These are phyloP conservation scores for Cydia fagiglandana DNA, from an alignment of 1,140 invertebrate species.

Conservation along the genomic window DNA sequence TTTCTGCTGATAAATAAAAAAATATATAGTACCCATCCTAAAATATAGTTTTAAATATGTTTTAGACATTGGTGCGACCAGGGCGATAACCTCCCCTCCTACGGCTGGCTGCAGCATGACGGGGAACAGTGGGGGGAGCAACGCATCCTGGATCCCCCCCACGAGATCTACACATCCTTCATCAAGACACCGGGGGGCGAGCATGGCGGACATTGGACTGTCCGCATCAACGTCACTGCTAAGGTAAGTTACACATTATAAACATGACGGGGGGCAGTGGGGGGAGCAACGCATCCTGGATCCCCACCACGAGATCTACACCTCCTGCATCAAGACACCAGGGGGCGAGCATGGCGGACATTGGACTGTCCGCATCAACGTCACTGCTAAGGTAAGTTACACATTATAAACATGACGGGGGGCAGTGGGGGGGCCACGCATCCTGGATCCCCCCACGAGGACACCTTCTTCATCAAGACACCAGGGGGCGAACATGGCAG, in stretches of 20 bases:
- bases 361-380: conserved; percentile 93
- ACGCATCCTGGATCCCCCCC: conserved; percentile 89
- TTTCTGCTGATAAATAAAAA: too few relatives aligned
- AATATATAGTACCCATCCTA: too few relatives aligned
- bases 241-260: conserved; percentile 64
- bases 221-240: conserved; percentile 86
- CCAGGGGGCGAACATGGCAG: conserved; percentile 89
- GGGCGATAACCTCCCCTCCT: conserved; percentile 88
- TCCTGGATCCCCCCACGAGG: conserved; percentile 87
- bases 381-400: conserved; percentile 80
- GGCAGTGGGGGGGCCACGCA: conserved; percentile 95
- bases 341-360: conserved; percentile 92
- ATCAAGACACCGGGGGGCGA: conserved; percentile 89
- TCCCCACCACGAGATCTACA: conserved; percentile 86
- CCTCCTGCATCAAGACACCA: conserved; percentile 92
- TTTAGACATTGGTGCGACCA: conserved; percentile 96
- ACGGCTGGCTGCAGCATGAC: conserved; percentile 96
- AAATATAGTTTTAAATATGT: conserved; percentile 7
- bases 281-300: conserved; percentile 95
- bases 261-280: conserved; percentile 94
- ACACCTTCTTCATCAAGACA: conserved; percentile 94
- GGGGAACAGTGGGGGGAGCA: conserved; percentile 95
- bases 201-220: conserved; percentile 96
- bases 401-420: conserved; percentile 87
- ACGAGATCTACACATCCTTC: conserved; percentile 91